These are phyloP conservation scores for Puffinus mauretanicus DNA, from an alignment of 2,113 vertebrate species.

Conservation along the genomic window DNA sequence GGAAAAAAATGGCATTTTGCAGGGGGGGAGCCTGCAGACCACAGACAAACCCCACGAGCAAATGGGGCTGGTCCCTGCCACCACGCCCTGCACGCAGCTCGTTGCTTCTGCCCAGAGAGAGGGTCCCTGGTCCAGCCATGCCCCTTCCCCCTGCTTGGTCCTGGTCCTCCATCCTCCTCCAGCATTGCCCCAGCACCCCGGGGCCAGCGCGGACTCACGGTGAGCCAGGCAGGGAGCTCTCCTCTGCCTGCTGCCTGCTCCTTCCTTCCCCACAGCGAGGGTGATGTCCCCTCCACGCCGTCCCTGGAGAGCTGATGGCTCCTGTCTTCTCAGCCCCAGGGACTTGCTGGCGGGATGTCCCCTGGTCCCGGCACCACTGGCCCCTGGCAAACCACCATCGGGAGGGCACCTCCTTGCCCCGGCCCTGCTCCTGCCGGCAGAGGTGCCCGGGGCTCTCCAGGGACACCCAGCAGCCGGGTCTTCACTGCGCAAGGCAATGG, in stretches of 20 bases:
- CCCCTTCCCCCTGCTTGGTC: not conserved
- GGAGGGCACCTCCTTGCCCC: not conserved
- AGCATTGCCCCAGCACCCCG: not conserved
- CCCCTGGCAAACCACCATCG: fast-evolving
- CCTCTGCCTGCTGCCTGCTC: not conserved
- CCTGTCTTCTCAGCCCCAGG: fast-evolving
- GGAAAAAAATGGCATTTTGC: not conserved
- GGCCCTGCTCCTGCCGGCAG: not conserved
- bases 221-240: not conserved
- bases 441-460: not conserved
- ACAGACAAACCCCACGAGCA: not conserved
- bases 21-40: not conserved
- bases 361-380: no score
- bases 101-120: not conserved
- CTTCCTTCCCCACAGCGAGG: fast-evolving
- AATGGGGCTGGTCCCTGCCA: not conserved
- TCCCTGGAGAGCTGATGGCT: not conserved
- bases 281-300: fast-evolving
- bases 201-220: not conserved
- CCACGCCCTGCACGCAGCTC: fast-evolving
- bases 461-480: fast-evolving
- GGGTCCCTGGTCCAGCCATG: not conserved
- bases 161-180: not conserved
- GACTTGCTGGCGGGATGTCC: fast-evolving
- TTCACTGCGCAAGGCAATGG: fast-evolving